These are phyloP conservation scores for Drosophila hamatofila DNA, from an alignment of 2,888 invertebrate genomes.

Conservation along the genomic window DNA sequence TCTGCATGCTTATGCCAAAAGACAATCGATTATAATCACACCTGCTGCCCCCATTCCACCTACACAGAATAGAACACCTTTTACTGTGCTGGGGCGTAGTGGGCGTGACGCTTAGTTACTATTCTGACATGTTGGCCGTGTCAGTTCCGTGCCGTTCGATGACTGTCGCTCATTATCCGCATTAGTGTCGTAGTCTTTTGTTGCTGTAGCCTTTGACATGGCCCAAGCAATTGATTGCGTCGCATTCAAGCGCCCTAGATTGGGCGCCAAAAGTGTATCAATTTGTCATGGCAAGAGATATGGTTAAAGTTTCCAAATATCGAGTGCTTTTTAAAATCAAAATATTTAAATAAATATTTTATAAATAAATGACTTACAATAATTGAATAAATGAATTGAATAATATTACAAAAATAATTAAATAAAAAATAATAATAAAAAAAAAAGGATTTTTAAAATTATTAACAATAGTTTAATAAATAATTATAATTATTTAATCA, in stretches of 20 bases:
- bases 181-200: constrained; percentile 59
- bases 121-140: constrained; percentile 39
- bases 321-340: neutral
- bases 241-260: constrained; percentile 12
- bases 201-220: constrained; percentile 29
- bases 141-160: constrained; percentile 36
- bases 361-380: no score
- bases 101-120: constrained; percentile 43
- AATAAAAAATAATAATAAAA: no score
- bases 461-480: no score
- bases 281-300: neutral
- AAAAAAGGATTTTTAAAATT: no score
- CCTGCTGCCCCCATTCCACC: constrained; percentile 29
- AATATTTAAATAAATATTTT: neutral
- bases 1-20: constrained; percentile 37
- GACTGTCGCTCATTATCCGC: constrained; percentile 71
- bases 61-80: constrained; percentile 1
- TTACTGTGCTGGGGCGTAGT: constrained; percentile 8
- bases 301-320: neutral
- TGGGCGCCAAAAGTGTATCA: constrained; percentile 13
- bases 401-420: no score
- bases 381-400: no score
- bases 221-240: constrained; percentile 7
- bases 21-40: constrained; percentile 72
- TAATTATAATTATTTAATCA: no score